These are phyloP conservation scores for Trididemnum nubilum DNA, from an alignment of 23 tunicate species.

Conservation along the genomic window DNA sequence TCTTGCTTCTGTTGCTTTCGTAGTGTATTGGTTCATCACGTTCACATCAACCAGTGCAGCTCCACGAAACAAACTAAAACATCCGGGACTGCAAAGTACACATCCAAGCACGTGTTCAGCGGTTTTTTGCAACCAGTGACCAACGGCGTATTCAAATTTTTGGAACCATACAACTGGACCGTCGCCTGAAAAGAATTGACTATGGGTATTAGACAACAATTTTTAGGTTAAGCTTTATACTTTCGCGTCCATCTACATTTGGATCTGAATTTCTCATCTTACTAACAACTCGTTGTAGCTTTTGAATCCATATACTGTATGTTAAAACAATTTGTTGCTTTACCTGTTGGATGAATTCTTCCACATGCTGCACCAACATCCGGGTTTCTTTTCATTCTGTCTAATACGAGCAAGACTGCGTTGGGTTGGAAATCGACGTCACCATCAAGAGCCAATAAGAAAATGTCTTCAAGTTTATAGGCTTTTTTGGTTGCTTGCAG, in stretches of 20 bases:
- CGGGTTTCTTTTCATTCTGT: slow-evolving; percentile 88
- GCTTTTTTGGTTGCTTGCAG: slow-evolving; percentile 80
- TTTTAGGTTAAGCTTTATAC: too few species aligned
- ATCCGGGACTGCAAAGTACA: slow-evolving; percentile 99
- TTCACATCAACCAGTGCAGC: slow-evolving; percentile 73
- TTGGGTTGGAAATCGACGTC: slow-evolving; percentile 99
- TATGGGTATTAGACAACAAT: too few species aligned
- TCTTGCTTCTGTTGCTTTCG: slow-evolving; percentile 75
- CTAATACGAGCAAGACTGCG: slow-evolving; percentile 76
- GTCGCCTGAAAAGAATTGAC: slow-evolving; percentile 41
- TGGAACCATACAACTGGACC: slow-evolving; percentile 98
- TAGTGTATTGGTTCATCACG: slow-evolving; percentile 80
- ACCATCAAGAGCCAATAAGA: slow-evolving; percentile 94
- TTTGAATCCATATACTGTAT: too few species aligned
- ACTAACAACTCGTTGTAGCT: too few species aligned
- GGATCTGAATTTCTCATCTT: too few species aligned
- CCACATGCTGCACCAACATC: slow-evolving; percentile 98
- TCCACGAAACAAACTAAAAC: slow-evolving; percentile 94
- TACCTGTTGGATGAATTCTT: slow-evolving; percentile 96
- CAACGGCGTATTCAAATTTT: slow-evolving; percentile 99
- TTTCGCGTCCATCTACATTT: too few species aligned
- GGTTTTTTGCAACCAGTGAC: slow-evolving; percentile 99
- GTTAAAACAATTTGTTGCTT: too few species aligned
- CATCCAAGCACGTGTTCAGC: slow-evolving; percentile 99
- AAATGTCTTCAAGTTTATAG: slow-evolving; percentile 80